Conservation (phyloP, 2,113 vertebrate species). For the Thermophis baileyi region DNA sequence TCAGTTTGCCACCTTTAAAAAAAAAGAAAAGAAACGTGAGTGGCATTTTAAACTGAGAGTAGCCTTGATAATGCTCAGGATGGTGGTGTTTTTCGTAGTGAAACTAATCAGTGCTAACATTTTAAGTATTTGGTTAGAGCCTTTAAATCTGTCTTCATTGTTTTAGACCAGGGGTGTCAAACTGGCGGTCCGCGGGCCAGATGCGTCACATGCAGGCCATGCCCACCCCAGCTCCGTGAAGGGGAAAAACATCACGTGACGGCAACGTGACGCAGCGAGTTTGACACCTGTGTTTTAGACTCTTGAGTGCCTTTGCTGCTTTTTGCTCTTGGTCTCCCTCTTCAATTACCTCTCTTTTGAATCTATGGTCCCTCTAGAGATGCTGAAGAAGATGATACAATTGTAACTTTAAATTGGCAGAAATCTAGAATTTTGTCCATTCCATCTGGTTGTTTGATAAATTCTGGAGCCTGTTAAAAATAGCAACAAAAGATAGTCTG, state of each 20-base stretch:
- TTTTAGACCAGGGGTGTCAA: not conserved
- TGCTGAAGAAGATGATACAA: not conserved
- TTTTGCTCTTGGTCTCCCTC: not conserved
- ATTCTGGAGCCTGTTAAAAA: not conserved
- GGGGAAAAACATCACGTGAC: too few relatives aligned
- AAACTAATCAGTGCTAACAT: not conserved
- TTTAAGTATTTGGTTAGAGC: not conserved
- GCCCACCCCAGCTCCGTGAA: too few relatives aligned
- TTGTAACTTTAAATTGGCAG: not conserved
- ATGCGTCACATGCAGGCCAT: too few relatives aligned
- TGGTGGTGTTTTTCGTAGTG: not conserved
- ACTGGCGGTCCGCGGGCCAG: too few relatives aligned
- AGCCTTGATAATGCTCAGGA: not conserved
- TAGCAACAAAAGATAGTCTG: not conserved
- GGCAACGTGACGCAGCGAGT: too few relatives aligned
- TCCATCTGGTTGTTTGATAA: not conserved
- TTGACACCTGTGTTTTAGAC: not conserved
- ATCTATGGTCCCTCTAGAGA: not conserved
- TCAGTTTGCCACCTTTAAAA: not conserved
- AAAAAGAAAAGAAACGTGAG: not conserved
- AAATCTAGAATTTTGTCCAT: not conserved
- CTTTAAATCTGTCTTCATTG: not conserved
- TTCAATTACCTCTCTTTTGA: not conserved
- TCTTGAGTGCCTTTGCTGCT: slow-evolving; percentile 14
- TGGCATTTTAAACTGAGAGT: not conserved